Conservation (phyloP, 2,113 vertebrate genomes). For the Bothrops jararaca region DNA sequence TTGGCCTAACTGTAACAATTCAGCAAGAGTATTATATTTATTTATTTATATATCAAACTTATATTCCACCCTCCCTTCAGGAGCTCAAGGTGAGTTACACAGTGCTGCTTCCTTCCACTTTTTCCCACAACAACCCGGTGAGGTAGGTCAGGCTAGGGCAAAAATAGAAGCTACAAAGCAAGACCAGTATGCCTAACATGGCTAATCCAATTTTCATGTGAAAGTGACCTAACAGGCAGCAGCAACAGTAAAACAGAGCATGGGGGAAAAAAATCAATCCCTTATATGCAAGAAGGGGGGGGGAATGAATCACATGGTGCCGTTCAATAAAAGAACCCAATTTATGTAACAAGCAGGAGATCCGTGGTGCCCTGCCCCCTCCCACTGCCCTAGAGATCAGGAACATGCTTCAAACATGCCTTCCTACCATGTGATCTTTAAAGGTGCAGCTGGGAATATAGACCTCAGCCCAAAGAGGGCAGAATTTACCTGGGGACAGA, state of each 20-base stretch:
- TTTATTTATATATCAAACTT: neutral
- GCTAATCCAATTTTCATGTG: neutral
- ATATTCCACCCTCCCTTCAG: neutral
- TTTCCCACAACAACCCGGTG: neutral
- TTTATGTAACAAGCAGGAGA: conserved; percentile 4
- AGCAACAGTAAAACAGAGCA: neutral
- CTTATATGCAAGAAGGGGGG: neutral
- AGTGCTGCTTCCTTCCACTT: neutral
- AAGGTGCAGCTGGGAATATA: neutral
- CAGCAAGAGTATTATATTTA: neutral
- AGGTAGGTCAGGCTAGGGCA: neutral
- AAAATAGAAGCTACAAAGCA: neutral
- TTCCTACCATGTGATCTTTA: neutral
- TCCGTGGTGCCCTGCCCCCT: neutral
- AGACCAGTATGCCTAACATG: neutral
- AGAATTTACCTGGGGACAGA: neutral
- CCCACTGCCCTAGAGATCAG: neutral
- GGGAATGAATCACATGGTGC: neutral
- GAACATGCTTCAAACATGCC: conserved; percentile 3
- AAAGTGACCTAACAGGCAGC: neutral
- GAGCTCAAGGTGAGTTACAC: neutral
- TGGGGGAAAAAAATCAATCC: neutral
- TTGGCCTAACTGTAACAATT: neutral
- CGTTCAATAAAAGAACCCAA: neutral
- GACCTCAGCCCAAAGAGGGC: conserved; percentile 2